Evolutionary conservation across 2,113 vertebrate genomes (phyloP).

Genomic region (Epinephelus moara): DNA sequence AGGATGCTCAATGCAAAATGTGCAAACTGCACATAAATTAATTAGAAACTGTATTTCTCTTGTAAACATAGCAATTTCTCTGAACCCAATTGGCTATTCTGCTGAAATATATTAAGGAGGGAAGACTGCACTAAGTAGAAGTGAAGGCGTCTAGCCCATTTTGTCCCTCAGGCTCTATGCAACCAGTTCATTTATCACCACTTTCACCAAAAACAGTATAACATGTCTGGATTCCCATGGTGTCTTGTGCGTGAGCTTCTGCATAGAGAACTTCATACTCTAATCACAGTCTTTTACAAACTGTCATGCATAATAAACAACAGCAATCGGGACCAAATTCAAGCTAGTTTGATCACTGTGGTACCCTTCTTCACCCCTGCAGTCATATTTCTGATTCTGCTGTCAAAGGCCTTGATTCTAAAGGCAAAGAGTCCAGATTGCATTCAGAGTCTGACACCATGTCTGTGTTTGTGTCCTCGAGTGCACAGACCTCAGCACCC

Average conservation of each 20-base stretch:
- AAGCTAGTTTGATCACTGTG: slow-evolving; percentile 58
- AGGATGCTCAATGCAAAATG: slow-evolving; percentile 39
- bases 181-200: slow-evolving; percentile 27
- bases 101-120: slow-evolving; percentile 24
- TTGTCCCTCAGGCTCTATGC: slow-evolving; percentile 36
- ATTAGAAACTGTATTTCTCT: neutral
- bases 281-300: slow-evolving; percentile 52
- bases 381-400: slow-evolving; percentile 95
- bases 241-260: slow-evolving; percentile 44
- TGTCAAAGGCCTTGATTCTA: slow-evolving; percentile 90
- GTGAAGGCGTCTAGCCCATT: slow-evolving; percentile 39
- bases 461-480: slow-evolving; percentile 88
- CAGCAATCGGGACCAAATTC: slow-evolving; percentile 79
- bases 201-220: slow-evolving; percentile 33
- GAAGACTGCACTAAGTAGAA: slow-evolving; percentile 33
- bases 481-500: slow-evolving; percentile 63
- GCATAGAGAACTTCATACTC: slow-evolving; percentile 57
- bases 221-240: slow-evolving; percentile 25
- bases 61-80: neutral
- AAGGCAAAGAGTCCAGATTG: slow-evolving; percentile 89
- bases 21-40: slow-evolving; percentile 46
- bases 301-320: slow-evolving; percentile 84
- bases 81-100: slow-evolving; percentile 28
- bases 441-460: slow-evolving; percentile 87
- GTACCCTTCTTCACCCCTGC: slow-evolving; percentile 59